phyloP scores from a whole-genome alignment of 2,113 vertebrate genomes.

The Marmota monax region DNA sequence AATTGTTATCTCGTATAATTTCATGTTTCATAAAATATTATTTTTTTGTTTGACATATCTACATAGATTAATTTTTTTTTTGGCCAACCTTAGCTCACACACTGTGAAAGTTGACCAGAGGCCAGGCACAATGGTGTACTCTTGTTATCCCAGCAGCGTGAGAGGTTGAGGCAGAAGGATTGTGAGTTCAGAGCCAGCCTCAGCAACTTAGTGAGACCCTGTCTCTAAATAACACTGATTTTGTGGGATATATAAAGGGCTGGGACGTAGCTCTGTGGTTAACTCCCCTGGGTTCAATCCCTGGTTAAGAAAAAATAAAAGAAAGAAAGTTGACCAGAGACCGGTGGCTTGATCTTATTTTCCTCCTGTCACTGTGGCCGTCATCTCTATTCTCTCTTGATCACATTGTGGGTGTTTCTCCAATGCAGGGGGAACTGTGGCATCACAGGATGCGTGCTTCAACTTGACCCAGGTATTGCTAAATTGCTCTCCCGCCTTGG shows the following conservation, averaged over 20 bases:
- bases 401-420: neutral
- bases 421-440: fast-evolving
- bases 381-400: neutral
- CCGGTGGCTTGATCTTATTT: neutral
- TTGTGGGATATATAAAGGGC: no score
- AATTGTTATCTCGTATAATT: neutral
- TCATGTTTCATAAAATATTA: neutral
- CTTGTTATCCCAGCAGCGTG: no score
- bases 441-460: neutral
- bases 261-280: no score
- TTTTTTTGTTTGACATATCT: neutral
- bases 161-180: no score
- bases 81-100: neutral
- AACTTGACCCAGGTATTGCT: fast-evolving
- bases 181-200: no score
- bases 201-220: no score
- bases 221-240: no score
- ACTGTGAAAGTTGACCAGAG: neutral
- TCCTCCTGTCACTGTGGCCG: neutral
- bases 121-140: no score
- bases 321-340: neutral
- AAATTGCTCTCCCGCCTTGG: neutral
- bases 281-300: no score
- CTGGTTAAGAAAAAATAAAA: no score
- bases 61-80: neutral